Evolutionary conservation across 1,140 invertebrate species (phyloP).

Genomic region (Epicauta chinensis): DNA sequence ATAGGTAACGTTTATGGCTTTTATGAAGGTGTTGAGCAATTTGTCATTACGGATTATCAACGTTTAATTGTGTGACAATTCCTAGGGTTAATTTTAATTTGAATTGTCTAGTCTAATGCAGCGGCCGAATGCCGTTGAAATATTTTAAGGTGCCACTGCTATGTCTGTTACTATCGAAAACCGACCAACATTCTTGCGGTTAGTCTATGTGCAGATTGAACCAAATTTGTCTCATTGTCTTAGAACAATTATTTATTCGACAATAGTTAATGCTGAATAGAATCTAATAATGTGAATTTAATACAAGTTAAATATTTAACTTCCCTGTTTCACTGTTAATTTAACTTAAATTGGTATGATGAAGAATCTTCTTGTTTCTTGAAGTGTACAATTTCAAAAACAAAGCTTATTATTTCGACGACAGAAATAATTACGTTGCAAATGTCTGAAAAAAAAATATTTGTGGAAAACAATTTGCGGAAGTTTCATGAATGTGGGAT

Average conservation of each 20-base stretch:
- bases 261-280: not conserved
- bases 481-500: slow-evolving; percentile 18
- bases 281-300: not conserved
- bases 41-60: not conserved
- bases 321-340: too few relatives aligned
- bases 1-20: too few relatives aligned
- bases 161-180: slow-evolving; percentile 2
- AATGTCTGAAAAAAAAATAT: not conserved
- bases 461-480: not conserved
- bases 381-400: too few relatives aligned
- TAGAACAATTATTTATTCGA: slow-evolving; percentile 1
- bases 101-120: slow-evolving; percentile 2
- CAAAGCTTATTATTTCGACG: too few relatives aligned
- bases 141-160: slow-evolving; percentile 8
- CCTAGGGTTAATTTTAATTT: slow-evolving; percentile 11
- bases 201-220: slow-evolving; percentile 11
- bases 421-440: too few relatives aligned
- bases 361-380: too few relatives aligned
- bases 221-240: slow-evolving; percentile 3
- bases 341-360: too few relatives aligned
- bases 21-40: not conserved
- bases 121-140: slow-evolving; percentile 5
- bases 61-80: not conserved
- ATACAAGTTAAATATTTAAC: too few relatives aligned
- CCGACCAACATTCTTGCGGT: slow-evolving; percentile 12